A percentile compares a stretch with the other conserved stretches of the same genome.
Conservation (phyloP, 2,113 vertebrate species). For the Spermophilus dauricus region DNA sequence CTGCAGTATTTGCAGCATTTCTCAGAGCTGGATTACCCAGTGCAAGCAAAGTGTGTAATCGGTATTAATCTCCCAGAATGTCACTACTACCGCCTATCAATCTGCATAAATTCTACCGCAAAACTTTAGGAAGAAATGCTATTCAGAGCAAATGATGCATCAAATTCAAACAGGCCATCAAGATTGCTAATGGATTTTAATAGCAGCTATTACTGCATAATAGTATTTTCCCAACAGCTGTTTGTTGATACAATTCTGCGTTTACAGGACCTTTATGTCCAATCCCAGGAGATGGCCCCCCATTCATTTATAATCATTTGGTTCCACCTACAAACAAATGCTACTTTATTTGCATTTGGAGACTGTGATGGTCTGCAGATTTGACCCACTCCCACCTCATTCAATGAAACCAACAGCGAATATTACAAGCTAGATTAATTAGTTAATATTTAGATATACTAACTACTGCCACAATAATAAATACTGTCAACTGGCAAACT, state of each 20-base stretch:
- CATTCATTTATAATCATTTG: slow-evolving; percentile 91
- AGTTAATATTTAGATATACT: slow-evolving; percentile 69
- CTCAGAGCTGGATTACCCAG: slow-evolving; percentile 75
- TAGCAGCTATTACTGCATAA: slow-evolving; percentile 92
- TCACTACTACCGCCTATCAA: slow-evolving; percentile 82
- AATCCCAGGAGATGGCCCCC: slow-evolving; percentile 89
- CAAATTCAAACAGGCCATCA: slow-evolving; percentile 92
- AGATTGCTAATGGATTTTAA: slow-evolving; percentile 94
- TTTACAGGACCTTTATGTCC: slow-evolving; percentile 92
- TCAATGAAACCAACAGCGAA: slow-evolving; percentile 73
- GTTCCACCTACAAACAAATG: slow-evolving; percentile 89
- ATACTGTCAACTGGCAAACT: slow-evolving; percentile 52
- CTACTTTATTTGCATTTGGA: slow-evolving; percentile 80
- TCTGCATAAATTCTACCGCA: slow-evolving; percentile 87
- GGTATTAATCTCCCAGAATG: slow-evolving; percentile 85
- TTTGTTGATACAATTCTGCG: slow-evolving; percentile 92
- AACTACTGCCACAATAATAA: slow-evolving; percentile 76
- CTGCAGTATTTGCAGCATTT: slow-evolving; percentile 48
- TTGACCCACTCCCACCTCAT: slow-evolving; percentile 71
- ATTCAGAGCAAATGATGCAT: slow-evolving; percentile 93
- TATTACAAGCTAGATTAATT: slow-evolving; percentile 84
- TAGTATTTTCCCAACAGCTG: slow-evolving; percentile 93
- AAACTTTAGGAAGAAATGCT: slow-evolving; percentile 88
- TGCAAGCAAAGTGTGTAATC: slow-evolving; percentile 73
- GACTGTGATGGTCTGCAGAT: slow-evolving; percentile 50